phyloP scores from a whole-genome alignment of 2,888 invertebrate species.

The Lepeophtheirus nordmannii region DNA sequence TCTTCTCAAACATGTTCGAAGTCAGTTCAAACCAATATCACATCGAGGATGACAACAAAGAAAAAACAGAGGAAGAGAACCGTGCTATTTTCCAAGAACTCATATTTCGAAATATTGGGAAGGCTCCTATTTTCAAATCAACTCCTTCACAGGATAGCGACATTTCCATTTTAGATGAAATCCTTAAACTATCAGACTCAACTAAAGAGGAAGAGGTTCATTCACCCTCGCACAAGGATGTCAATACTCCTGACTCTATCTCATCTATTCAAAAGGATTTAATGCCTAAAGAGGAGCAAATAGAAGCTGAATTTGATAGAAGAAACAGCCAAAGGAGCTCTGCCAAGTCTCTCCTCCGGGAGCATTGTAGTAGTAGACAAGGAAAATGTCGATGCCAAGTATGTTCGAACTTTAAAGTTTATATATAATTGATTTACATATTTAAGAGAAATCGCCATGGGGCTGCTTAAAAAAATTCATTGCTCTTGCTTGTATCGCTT shows the following conservation, averaged over 20 bases:
- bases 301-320: constrained; percentile 6
- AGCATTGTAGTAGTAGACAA: constrained; percentile 1
- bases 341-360: background rate
- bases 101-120: background rate
- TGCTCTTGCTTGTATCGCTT: no score
- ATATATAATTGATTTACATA: background rate
- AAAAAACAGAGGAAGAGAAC: no score
- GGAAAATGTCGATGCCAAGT: constrained; percentile 9
- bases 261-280: no score
- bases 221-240: background rate
- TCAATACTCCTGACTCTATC: no score
- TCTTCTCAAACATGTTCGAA: no score
- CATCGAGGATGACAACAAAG: no score
- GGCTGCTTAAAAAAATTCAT: no score
- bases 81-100: no score
- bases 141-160: constrained; percentile 14
- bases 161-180: background rate
- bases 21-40: no score
- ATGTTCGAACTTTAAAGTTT: background rate
- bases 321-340: background rate
- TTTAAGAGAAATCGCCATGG: background rate
- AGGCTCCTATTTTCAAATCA: background rate
- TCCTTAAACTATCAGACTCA: background rate
- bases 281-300: background rate
- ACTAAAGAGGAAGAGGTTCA: background rate